A percentile compares a stretch with the other conserved stretches of the same genome.
phyloP scores from a whole-genome alignment of 2,113 vertebrate genomes.

The Poeciliopsis retropinna region DNA sequence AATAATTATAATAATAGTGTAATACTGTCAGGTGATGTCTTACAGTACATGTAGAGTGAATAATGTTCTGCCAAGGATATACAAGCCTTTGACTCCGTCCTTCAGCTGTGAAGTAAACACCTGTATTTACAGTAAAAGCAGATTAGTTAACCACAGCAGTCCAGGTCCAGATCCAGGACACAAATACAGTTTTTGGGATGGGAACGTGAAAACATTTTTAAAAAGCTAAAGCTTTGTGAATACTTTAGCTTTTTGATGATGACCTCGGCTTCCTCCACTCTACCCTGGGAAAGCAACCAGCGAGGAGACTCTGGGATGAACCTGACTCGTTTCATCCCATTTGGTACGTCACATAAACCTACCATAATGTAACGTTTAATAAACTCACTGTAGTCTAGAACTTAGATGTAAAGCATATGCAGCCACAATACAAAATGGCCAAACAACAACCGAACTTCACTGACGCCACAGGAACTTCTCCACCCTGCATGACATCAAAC shows the following conservation, averaged over 20 bases:
- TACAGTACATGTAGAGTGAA: slow-evolving; percentile 2
- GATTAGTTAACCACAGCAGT: not conserved
- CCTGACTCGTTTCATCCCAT: too few relatives aligned
- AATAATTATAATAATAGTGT: too few relatives aligned
- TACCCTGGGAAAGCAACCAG: too few relatives aligned
- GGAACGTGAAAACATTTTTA: not conserved
- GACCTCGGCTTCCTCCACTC: too few relatives aligned
- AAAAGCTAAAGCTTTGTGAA: not conserved
- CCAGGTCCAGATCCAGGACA: too few relatives aligned
- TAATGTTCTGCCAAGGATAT: not conserved
- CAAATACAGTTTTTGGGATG: not conserved
- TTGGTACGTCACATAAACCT: too few relatives aligned
- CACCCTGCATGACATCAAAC: not conserved
- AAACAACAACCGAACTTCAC: not conserved
- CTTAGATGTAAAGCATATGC: too few relatives aligned
- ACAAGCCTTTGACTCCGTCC: slow-evolving; percentile 37
- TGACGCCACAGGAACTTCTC: not conserved
- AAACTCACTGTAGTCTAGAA: not conserved
- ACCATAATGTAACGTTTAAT: not conserved
- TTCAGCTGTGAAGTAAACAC: not conserved
- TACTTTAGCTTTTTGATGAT: too few relatives aligned
- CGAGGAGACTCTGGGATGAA: too few relatives aligned
- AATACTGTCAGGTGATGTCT: too few relatives aligned
- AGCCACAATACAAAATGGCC: not conserved
- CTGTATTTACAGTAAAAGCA: slow-evolving; percentile 33